A percentile compares a stretch with the other conserved stretches of the same genome.
phyloP scores from a whole-genome alignment of 2,888 invertebrate species.

The Teleogryllus oceanicus region DNA sequence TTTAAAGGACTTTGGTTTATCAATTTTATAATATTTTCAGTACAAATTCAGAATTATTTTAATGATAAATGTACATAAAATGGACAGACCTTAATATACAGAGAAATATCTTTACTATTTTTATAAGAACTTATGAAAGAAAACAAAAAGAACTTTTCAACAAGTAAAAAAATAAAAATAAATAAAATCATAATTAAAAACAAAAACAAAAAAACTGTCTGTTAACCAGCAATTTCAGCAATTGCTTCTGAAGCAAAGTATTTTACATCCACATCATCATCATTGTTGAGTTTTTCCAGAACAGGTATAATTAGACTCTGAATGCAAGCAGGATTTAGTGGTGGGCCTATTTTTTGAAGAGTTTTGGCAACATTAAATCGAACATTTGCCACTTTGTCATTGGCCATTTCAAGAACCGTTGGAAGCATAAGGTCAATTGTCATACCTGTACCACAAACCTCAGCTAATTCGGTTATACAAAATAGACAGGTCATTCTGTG shows the following conservation, averaged over 20 bases:
- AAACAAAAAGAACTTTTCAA: too few relatives aligned
- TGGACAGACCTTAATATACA: too few relatives aligned
- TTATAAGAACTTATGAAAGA: too few relatives aligned
- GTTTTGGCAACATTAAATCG: constrained; percentile 99
- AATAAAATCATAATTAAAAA: too few relatives aligned
- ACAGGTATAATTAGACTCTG: constrained; percentile 93
- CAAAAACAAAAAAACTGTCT: too few relatives aligned
- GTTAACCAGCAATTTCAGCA: constrained; percentile 72
- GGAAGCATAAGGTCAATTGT: constrained; percentile 91
- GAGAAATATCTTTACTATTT: too few relatives aligned
- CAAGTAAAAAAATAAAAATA: too few relatives aligned
- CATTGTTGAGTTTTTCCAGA: constrained; percentile 87
- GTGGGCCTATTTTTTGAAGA: constrained; percentile 89
- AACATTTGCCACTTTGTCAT: constrained; percentile 96
- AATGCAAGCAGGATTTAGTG: constrained; percentile 77
- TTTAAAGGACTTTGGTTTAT: too few relatives aligned
- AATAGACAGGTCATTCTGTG: constrained; percentile 98
- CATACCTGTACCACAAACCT: constrained; percentile 89
- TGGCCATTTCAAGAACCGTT: constrained; percentile 89
- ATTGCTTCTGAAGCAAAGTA: constrained; percentile 98
- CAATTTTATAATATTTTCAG: too few relatives aligned
- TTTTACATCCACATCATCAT: constrained; percentile 94
- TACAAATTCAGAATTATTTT: too few relatives aligned
- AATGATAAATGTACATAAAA: too few relatives aligned
- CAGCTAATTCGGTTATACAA: constrained; percentile 90